Conservation (phyloP, 1,140 invertebrate genomes). For the silkworm (Bombyx mori) region ASM3026992v2 NC_085118.1:2504501-2505000, state of each 20-base stretch:
- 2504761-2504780: no score
- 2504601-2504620: slow-evolving; percentile 13
- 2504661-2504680: slow-evolving; percentile 25
- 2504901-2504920: slow-evolving; percentile 1
- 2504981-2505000: slow-evolving; percentile 5
- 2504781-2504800: no score
- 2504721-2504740: not conserved
- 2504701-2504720: slow-evolving; percentile 12
- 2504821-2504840: no score
- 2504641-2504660: slow-evolving; percentile 38
- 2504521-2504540: slow-evolving; percentile 35
- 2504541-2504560: slow-evolving; percentile 35
- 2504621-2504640: slow-evolving; percentile 24
- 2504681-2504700: slow-evolving; percentile 21
- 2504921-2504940: slow-evolving; percentile 4
- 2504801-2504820: no score
- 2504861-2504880: not conserved
- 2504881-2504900: not conserved
- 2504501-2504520: slow-evolving; percentile 41
- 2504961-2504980: not conserved
- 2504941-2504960: slow-evolving; percentile 4
- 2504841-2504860: no score
- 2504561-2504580: slow-evolving; percentile 26
- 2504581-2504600: slow-evolving; percentile 33
- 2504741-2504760: no score